These are phyloP conservation scores for Antheraea yamamai DNA, from an alignment of 2,888 invertebrate genomes.

Conservation along the genomic window DNA sequence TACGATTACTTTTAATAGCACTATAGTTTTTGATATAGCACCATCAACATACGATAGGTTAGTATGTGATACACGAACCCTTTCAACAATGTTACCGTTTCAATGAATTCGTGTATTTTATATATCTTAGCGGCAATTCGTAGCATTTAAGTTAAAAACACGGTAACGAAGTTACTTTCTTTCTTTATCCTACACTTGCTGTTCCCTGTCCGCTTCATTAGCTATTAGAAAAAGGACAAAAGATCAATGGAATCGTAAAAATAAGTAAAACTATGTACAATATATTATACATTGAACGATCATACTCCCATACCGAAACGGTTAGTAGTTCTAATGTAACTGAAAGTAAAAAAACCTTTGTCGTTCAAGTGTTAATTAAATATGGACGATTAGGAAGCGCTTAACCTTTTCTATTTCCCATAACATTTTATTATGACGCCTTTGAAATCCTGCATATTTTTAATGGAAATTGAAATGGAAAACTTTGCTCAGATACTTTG, in stretches of 20 bases:
- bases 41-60: background rate
- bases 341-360: too few relatives aligned
- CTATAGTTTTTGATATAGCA: background rate
- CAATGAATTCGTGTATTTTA: background rate
- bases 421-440: too few relatives aligned
- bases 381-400: background rate
- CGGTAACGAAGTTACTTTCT: too few relatives aligned
- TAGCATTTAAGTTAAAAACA: background rate
- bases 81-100: background rate
- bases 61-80: background rate
- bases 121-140: background rate
- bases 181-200: too few relatives aligned
- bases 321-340: too few relatives aligned
- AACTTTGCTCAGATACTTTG: slow-evolving; percentile 48
- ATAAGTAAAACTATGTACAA: too few relatives aligned
- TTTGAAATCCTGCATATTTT: background rate
- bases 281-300: too few relatives aligned
- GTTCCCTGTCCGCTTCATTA: too few relatives aligned
- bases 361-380: too few relatives aligned
- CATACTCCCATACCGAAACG: too few relatives aligned
- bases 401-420: background rate
- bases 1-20: background rate
- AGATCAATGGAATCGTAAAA: too few relatives aligned
- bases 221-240: too few relatives aligned
- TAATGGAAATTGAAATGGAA: background rate